A percentile compares a stretch with the other conserved stretches of the same genome.
phyloP scores from a whole-genome alignment of 2,888 invertebrate species.

The Acanthopleura granulata region DNA sequence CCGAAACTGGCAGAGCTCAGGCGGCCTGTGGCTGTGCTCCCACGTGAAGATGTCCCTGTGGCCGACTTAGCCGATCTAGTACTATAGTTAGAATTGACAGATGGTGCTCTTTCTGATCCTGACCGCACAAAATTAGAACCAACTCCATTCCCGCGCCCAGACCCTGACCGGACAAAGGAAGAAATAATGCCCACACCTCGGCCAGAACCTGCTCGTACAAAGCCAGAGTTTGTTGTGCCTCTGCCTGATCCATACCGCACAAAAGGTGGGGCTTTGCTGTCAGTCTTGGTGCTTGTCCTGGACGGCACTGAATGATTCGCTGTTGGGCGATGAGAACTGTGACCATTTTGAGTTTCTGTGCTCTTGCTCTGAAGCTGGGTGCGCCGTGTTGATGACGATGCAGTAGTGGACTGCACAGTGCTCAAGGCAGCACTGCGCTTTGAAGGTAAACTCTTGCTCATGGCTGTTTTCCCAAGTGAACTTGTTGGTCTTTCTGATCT shows the following conservation, averaged over 20 bases:
- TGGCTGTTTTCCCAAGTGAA: background rate
- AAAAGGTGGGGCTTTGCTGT: background rate
- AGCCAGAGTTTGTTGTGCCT: background rate
- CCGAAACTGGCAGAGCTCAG: background rate
- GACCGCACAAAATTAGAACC: background rate
- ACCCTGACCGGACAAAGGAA: background rate
- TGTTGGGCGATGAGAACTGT: background rate
- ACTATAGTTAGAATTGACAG: background rate
- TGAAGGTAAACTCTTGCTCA: slow-evolving; percentile 14
- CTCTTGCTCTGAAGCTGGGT: background rate
- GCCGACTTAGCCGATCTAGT: background rate
- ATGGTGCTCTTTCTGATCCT: background rate
- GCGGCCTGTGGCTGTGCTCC: background rate
- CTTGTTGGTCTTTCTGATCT: background rate
- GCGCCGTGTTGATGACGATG: background rate
- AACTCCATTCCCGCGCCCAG: background rate
- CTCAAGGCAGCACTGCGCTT: background rate
- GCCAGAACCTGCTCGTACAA: background rate
- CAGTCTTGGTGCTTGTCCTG: background rate
- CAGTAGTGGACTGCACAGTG: background rate
- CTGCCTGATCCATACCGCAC: slow-evolving; percentile 5
- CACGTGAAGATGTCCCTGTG: background rate
- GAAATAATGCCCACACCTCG: background rate
- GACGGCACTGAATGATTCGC: background rate
- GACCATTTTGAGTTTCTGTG: background rate